Evolutionary conservation across 2,113 vertebrate species (phyloP).

Genomic region (Microcebus murinus): DNA sequence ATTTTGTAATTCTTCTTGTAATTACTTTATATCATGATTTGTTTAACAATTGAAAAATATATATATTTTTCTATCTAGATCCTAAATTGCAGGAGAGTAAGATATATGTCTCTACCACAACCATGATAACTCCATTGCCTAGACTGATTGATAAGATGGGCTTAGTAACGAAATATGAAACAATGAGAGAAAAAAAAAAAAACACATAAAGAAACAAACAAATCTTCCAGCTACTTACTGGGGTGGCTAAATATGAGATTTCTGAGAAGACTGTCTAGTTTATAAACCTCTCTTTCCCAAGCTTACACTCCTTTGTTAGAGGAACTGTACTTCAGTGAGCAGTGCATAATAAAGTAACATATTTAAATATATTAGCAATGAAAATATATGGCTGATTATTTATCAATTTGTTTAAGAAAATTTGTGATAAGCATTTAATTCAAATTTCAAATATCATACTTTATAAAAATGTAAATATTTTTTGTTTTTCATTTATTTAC

Average conservation of each 20-base stretch:
- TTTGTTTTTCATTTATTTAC: not conserved
- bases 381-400: not conserved
- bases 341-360: not conserved
- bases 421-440: not conserved
- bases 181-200: not conserved
- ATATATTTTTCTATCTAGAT: not conserved
- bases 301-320: not conserved
- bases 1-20: not conserved
- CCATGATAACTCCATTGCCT: not conserved
- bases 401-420: not conserved
- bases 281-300: not conserved
- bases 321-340: not conserved
- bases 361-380: constrained; percentile 13
- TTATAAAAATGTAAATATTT: not conserved
- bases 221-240: not conserved
- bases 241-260: not conserved
- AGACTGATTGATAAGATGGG: not conserved
- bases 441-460: not conserved
- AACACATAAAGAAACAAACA: not conserved
- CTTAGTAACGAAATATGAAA: not conserved
- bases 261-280: not conserved
- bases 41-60: not conserved
- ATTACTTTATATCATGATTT: not conserved
- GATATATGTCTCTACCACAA: not conserved
- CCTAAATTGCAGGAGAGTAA: not conserved